These are phyloP conservation scores for Sebastes itinus DNA, from an alignment of 2,797 vertebrate species.

Conservation along the genomic window DNA sequence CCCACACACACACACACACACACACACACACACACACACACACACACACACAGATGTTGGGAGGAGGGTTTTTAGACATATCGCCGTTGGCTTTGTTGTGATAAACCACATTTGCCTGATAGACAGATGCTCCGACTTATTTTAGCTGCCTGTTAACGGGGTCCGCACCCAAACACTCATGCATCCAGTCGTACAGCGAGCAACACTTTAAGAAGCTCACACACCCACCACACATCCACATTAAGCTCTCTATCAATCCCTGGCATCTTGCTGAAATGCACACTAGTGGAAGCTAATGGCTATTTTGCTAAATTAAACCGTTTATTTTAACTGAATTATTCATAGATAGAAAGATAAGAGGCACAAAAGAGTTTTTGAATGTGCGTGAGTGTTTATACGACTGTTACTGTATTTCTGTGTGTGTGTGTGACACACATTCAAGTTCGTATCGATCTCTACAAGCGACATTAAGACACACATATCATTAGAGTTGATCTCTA, in stretches of 20 bases:
- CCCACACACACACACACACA: background rate
- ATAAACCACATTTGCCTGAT: conserved; percentile 60
- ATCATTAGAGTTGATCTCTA: conserved; percentile 65
- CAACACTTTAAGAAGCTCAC: background rate
- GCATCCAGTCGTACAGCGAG: background rate
- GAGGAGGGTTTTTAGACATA: conserved; percentile 48
- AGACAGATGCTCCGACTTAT: conserved; percentile 43
- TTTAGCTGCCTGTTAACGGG: conserved; percentile 27
- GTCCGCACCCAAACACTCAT: conserved; percentile 18
- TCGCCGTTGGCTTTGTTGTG: conserved; percentile 28
- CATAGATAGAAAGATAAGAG: background rate
- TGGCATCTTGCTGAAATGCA: background rate
- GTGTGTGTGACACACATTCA: background rate
- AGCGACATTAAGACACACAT: background rate
- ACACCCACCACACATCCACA: background rate
- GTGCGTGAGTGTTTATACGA: background rate
- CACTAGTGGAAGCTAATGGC: conserved; percentile 13
- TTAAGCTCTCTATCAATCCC: background rate
- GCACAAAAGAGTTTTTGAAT: background rate
- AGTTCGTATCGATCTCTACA: conserved; percentile 44
- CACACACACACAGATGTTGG: conserved; percentile 19
- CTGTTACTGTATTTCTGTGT: conserved; percentile 4
- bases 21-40: conserved; percentile 3
- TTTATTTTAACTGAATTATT: conserved; percentile 36
- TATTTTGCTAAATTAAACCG: conserved; percentile 32